A percentile compares a stretch with the other conserved stretches of the same genome.
These are phyloP conservation scores for Ispidina picta DNA, from an alignment of 2,797 vertebrate genomes.

Conservation along the genomic window DNA sequence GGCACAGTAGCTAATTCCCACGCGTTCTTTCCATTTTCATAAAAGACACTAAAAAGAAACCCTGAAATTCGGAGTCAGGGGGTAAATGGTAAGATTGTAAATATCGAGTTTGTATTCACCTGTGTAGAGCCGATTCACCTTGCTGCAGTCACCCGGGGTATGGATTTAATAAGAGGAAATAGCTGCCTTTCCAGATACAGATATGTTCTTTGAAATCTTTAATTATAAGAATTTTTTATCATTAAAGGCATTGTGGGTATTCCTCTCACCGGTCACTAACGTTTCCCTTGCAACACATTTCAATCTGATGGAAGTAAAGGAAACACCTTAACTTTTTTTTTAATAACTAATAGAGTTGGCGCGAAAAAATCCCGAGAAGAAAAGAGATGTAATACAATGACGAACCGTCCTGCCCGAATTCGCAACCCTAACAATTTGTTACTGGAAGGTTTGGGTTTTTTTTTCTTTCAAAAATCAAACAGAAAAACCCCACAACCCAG, in stretches of 20 bases:
- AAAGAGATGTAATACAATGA: neutral
- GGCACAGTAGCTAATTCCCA: neutral
- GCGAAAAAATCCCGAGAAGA: neutral
- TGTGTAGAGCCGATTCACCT: slow-evolving; percentile 14
- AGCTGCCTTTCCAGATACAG: neutral
- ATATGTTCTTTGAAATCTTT: neutral
- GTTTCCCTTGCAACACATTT: neutral
- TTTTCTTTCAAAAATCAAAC: slow-evolving; percentile 4
- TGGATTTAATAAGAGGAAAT: neutral
- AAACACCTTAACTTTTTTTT: neutral
- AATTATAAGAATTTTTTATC: neutral
- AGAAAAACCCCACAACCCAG: neutral
- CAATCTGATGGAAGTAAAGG: slow-evolving; percentile 1
- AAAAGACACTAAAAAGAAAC: neutral
- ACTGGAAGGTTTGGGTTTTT: neutral
- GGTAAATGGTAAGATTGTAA: neutral
- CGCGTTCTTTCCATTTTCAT: neutral
- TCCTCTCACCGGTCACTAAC: neutral
- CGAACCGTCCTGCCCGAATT: neutral
- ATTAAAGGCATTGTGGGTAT: too few species aligned
- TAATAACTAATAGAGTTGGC: neutral
- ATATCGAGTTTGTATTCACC: slow-evolving; percentile 7
- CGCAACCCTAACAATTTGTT: neutral
- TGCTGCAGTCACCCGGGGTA: neutral
- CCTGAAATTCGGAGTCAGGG: neutral